phyloP scores from a whole-genome alignment of 2,113 vertebrate genomes.

The Ciconia maguari region DNA sequence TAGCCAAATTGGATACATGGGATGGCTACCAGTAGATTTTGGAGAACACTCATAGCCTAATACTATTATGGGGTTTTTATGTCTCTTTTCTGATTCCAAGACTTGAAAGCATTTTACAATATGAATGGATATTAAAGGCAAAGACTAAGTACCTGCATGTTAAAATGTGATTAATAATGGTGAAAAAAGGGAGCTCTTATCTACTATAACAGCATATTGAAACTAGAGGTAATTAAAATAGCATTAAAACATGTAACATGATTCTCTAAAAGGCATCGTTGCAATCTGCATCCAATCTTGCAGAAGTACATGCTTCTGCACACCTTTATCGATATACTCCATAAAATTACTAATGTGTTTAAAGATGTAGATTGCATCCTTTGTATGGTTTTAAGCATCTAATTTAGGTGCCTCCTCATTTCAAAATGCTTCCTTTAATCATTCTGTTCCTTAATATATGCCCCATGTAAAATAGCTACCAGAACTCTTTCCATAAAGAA shows the following conservation, averaged over 20 bases:
- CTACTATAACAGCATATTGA: background rate
- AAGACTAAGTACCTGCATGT: background rate
- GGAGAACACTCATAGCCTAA: background rate
- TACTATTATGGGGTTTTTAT: background rate
- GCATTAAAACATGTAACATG: background rate
- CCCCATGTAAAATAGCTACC: background rate
- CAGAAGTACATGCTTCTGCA: background rate
- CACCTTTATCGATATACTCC: background rate
- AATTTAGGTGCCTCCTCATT: background rate
- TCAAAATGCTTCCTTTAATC: background rate
- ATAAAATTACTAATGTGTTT: background rate
- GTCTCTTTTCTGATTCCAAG: constrained; percentile 38
- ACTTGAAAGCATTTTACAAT: background rate
- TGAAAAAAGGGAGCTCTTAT: background rate
- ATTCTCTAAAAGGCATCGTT: background rate
- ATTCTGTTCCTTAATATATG: background rate
- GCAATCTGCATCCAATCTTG: background rate
- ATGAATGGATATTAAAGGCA: background rate
- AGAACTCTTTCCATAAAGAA: background rate
- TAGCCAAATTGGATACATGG: background rate
- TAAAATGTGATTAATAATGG: background rate
- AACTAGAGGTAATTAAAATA: background rate
- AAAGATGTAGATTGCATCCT: background rate
- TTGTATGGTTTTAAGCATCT: background rate
- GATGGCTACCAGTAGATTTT: background rate